Percentiles rank a stretch among this genome's conserved stretches.
phyloP scores from a whole-genome alignment of 2,797 vertebrate species.

The Botia almorhae region DNA sequence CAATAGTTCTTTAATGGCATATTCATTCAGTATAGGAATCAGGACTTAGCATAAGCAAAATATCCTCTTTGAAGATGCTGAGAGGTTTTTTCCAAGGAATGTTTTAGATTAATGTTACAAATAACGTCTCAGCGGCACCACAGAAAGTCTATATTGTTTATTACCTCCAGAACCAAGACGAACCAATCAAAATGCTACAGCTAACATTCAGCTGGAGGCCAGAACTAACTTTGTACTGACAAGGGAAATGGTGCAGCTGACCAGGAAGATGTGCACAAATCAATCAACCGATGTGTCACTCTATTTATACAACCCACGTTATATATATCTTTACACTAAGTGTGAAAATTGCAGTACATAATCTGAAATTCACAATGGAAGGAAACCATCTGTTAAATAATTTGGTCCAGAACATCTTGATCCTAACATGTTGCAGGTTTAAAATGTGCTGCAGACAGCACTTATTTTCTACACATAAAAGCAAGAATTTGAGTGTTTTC shows the following conservation, averaged over 20 bases:
- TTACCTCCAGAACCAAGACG: slow-evolving; percentile 40
- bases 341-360: not conserved
- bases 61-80: slow-evolving; percentile 34
- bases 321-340: slow-evolving; percentile 18
- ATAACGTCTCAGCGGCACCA: slow-evolving; percentile 43
- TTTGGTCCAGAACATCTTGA: slow-evolving; percentile 12
- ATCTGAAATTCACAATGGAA: not conserved
- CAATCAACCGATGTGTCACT: slow-evolving; percentile 14
- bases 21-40: slow-evolving; percentile 35
- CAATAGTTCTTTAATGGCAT: slow-evolving; percentile 17
- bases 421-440: slow-evolving; percentile 45
- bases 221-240: slow-evolving; percentile 37
- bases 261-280: not conserved
- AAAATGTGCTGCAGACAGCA: slow-evolving; percentile 7
- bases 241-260: slow-evolving; percentile 15
- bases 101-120: slow-evolving; percentile 26
- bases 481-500: slow-evolving; percentile 24
- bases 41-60: not conserved
- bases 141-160: slow-evolving; percentile 43
- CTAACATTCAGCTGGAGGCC: slow-evolving; percentile 18
- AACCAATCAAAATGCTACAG: slow-evolving; percentile 17
- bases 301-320: not conserved
- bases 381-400: slow-evolving; percentile 43
- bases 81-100: slow-evolving; percentile 14
- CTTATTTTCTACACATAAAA: slow-evolving; percentile 34